Evolutionary conservation across 2,113 vertebrate species (phyloP), one percentile per base, ranked within the genome.

Genomic region (Piprites chloris): DNA sequence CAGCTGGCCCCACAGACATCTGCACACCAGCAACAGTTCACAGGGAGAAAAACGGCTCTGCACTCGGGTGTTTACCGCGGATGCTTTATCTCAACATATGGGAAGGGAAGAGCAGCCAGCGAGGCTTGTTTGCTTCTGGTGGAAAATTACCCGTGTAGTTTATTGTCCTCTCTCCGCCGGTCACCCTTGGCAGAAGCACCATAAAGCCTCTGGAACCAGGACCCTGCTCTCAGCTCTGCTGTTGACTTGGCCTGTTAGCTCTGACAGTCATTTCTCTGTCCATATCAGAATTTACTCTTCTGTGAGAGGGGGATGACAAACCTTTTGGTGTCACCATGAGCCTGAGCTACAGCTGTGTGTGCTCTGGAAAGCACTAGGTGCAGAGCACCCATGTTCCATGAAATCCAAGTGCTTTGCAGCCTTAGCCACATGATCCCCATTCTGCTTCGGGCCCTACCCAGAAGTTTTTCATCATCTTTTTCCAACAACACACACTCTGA

Each of bases 61-160:
- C 37, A 30, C 83, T 74, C 3, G 0, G 24, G 72, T 12, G 11
- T 86, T 95, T 84, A 84, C 80, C 85, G 96, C 11, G 6, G 66
- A 39, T 88, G 67, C 79, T 96, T 95, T 95, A 84, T 56, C 90
- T 95, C 68, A 85, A 55, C 79, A 92, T 65, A 92, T 53, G 86
- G 85, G 80, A 94, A 90, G 66, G 69, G 80, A 92, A 82, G 72
- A 88, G 76, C 58, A 94, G 93, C 83, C 95, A 96, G 84, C 3
- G 0, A 90, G 28, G 62, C 69, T 75, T 84, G 65, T 90, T 93
- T 74, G 83, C 90, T 90, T 92, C 88, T 82, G 66, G 65, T 92
- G 83, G 93, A 94, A 94, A 95, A 93, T 90, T 88, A 90, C 86
- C 28, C 1, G 0, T 0, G 0, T 42, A 68, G 80, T 90, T 96